Evolutionary conservation across 2,113 vertebrate species (phyloP), one percentile per base, ranked within the genome.

Genomic region (Oncorhynchus masou): DNA sequence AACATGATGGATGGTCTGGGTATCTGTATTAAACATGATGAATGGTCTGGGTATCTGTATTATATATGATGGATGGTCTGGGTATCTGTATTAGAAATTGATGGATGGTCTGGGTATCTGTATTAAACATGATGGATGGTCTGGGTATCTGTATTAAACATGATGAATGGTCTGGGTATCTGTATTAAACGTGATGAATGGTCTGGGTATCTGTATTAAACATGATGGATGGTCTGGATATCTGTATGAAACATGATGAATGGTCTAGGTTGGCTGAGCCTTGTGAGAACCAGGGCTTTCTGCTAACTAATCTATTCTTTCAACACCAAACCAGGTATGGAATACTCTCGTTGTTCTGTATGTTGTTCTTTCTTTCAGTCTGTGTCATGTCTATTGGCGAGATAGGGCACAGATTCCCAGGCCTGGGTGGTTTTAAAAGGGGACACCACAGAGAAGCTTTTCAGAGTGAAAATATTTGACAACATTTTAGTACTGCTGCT

Each of bases 171-270:
- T 31, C 29, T 31, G 29, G 29, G 4, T 6, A 31, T 31, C 29
- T 31, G 29, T 31, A 31, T 31, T 31, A 31, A 1, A 31, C 31
- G 6, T 31, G 31, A 31, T 1, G 31, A 0, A 31, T 31, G 5
- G 31, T 84, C 48, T 27, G 27, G 85, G 77, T 81, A 54, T 85
- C 68, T 85, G 80, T 77, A 77, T 88, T 80, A 88, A 74, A 77
- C 29, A 31, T 31, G 64, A 81, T 84, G n/a, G 2, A 31, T 31
- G 4, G 29, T 31, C 29, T 31, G 4, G 29, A 0, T 31, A 34
- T 31, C 31, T 31, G 31, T 5, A 31, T 5, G 5, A 31, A 1
- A 31, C 31, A 31, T 34, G 31, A 34, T 22, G 25, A 64, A 20
- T 29, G 60, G 75, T 79, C 78, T 77, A 72, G 65, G 65, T 13